Conservation (phyloP, 2,888 invertebrate species). For the Drosophila trichaetosa region DNA sequence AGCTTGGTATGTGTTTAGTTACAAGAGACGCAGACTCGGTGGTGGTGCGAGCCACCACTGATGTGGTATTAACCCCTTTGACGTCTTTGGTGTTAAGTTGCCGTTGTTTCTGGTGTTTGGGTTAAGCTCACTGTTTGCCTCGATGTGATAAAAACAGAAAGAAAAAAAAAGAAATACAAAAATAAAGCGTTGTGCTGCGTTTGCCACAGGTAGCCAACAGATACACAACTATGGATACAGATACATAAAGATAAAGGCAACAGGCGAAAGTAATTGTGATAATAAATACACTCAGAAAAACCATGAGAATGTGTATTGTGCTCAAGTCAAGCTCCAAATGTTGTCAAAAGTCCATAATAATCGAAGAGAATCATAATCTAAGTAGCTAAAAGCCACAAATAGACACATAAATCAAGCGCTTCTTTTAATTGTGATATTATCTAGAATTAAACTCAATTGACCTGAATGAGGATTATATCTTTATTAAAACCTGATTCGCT, state of each 20-base stretch:
- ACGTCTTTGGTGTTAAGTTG: slow-evolving; percentile 78
- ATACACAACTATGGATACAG: slow-evolving; percentile 6
- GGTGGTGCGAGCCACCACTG: slow-evolving; percentile 21
- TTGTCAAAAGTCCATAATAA: not conserved
- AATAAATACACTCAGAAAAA: slow-evolving; percentile 12
- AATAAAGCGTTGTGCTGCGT: slow-evolving; percentile 33
- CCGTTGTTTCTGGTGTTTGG: slow-evolving; percentile 77
- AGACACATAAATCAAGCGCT: accelerated
- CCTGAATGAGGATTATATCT: not conserved
- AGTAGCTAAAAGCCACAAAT: not conserved
- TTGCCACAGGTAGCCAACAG: slow-evolving; percentile 62
- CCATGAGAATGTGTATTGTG: no score
- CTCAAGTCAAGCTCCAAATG: not conserved
- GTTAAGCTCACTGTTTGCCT: slow-evolving; percentile 79
- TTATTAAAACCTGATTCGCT: not conserved
- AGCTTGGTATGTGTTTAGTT: slow-evolving; percentile 13
- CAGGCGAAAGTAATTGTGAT: slow-evolving; percentile 39
- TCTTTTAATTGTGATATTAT: not conserved
- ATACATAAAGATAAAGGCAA: slow-evolving; percentile 6
- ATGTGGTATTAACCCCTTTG: slow-evolving; percentile 77
- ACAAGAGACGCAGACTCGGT: slow-evolving; percentile 45
- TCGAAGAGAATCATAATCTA: not conserved
- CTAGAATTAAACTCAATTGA: not conserved
- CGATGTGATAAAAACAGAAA: slow-evolving; percentile 58
- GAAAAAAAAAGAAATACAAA: not conserved